Evolutionary conservation across 2,797 vertebrate species (phyloP).

Genomic region (Yasuhikotakia modesta): DNA sequence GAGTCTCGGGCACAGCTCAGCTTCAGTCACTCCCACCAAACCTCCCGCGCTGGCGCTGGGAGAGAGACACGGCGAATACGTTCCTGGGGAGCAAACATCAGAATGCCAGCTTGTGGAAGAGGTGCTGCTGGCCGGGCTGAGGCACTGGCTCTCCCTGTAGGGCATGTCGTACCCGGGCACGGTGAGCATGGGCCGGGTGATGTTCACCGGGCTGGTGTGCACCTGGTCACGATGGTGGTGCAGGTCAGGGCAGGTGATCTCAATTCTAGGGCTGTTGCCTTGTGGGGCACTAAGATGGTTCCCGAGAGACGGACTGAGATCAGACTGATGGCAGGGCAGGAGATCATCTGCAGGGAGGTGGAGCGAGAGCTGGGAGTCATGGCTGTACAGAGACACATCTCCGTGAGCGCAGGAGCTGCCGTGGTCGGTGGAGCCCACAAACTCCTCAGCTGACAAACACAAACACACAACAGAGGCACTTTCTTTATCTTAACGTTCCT

Average conservation of each 20-base stretch:
- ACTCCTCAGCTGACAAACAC: constrained; percentile 42
- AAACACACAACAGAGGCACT: background rate
- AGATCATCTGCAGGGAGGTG: constrained; percentile 33
- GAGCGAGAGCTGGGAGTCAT: constrained; percentile 34
- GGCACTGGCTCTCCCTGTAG: constrained; percentile 85
- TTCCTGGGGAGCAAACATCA: constrained; percentile 86
- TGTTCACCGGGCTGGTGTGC: constrained; percentile 79
- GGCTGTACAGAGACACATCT: constrained; percentile 25
- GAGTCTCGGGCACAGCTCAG: constrained; percentile 88
- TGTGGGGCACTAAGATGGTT: constrained; percentile 76
- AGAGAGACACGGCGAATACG: constrained; percentile 87
- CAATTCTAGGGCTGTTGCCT: constrained; percentile 90
- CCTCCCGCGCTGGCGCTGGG: constrained; percentile 68
- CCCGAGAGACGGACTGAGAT: constrained; percentile 80
- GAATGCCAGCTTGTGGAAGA: constrained; percentile 94
- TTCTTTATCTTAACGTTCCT: too few relatives aligned
- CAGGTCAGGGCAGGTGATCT: constrained; percentile 93
- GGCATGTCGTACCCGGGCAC: constrained; percentile 81
- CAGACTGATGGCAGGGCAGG: constrained; percentile 68
- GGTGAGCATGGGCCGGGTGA: constrained; percentile 80
- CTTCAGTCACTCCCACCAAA: constrained; percentile 73
- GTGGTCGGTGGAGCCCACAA: constrained; percentile 21
- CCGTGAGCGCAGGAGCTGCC: constrained; percentile 6
- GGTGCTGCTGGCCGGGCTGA: constrained; percentile 95
- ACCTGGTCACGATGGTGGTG: constrained; percentile 83